These are phyloP conservation scores for Sitophilus oryzae DNA, from an alignment of 1,140 invertebrate species.

Conservation along the genomic window DNA sequence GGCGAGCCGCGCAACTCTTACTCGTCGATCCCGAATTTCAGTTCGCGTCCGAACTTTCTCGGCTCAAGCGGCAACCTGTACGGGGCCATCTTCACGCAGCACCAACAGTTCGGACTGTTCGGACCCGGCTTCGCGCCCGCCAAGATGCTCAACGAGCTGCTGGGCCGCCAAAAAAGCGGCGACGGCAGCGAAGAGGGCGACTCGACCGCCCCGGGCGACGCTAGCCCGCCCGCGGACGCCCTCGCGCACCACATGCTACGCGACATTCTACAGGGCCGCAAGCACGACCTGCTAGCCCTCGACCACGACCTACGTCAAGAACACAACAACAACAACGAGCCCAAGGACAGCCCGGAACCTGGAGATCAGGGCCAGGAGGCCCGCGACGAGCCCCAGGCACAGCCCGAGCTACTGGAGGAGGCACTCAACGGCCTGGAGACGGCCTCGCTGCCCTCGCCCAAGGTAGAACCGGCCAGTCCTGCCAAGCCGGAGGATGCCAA, in stretches of 20 bases:
- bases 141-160: conserved; percentile 78
- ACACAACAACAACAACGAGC: conserved; percentile 47
- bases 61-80: conserved; percentile 66
- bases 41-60: conserved; percentile 76
- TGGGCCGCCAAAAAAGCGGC: conserved; percentile 60
- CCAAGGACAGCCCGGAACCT: conserved; percentile 48
- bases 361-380: conserved; percentile 53
- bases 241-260: conserved; percentile 75
- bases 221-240: conserved; percentile 53
- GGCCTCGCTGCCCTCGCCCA: conserved; percentile 64
- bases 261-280: conserved; percentile 74
- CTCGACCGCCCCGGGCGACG: conserved; percentile 41
- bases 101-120: conserved; percentile 71
- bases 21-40: conserved; percentile 79
- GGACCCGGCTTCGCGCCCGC: conserved; percentile 72
- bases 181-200: conserved; percentile 38
- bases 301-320: conserved; percentile 53
- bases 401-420: conserved; percentile 51
- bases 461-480: conserved; percentile 60
- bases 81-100: conserved; percentile 71
- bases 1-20: conserved; percentile 89
- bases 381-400: conserved; percentile 51
- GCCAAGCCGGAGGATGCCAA: conserved; percentile 65
- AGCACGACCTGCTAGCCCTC: conserved; percentile 65
- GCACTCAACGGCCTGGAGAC: conserved; percentile 60